Evolutionary conservation across 92 coral and sea anemone species (phyloP), one percentile per base, ranked within the genome.

Genomic region (Umimayanthus chanpuru): DNA sequence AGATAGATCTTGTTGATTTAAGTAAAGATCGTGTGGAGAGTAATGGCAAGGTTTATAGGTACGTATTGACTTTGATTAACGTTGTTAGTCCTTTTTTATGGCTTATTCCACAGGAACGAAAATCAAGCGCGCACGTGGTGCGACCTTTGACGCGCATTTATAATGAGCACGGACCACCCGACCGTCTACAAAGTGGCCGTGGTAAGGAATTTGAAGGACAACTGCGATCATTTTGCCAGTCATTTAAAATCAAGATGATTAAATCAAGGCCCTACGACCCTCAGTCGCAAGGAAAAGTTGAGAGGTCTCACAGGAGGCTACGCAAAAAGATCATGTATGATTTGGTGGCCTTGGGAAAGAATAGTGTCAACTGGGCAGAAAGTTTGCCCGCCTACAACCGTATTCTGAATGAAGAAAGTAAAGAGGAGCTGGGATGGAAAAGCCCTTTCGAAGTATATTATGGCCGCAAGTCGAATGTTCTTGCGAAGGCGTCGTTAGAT

Each of bases 181-280:
- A 82, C 71, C 88, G 79, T 7, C 74, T 80, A 47, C 87, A 86
- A 74, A 86, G 88, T 20, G 90, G 81, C 87, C 82, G 79, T 5
- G 90, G 87, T 55, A 18, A 77, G 44, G 80, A 67, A 86, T 81
- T 86, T 66, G 70, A 81, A 38, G 92, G 90, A 11, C 28, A 81
- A 61, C 40, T 87, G 40, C 67, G 9, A 9, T 49, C 85, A 39
- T 25, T 81, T 21, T 81, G 88, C 39, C 47, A 84, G 8, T 18
- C 28, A 73, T 77, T 39, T 38, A 89, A 84, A 50, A 89, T 50
- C 58, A 90, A 85, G 79, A 73, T 90, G 80, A 85, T 85, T 64
- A 85, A 79, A 58, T 85, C 81, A 79, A 77, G 87, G 39, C 89
- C 89, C 41, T 79, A 90, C 23, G 83, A 79, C 66, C 90, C 87